Evolutionary conservation across 1,140 invertebrate genomes (phyloP).

Genomic region (Druon quercuslanigerum): DNA sequence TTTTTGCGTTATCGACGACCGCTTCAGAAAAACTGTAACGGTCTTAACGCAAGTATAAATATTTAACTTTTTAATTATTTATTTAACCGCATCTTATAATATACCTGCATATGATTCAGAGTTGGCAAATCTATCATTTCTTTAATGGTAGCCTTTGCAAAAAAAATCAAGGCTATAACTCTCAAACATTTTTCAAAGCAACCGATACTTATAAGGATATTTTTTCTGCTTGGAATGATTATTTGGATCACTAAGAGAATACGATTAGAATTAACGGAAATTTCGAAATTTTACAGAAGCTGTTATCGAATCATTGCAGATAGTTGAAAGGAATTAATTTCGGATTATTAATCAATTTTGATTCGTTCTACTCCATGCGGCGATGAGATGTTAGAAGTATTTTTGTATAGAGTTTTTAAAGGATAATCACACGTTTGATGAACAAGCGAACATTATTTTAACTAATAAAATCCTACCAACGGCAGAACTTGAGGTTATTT

Average conservation of each 20-base stretch:
- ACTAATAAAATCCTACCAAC: slow-evolving; percentile 29
- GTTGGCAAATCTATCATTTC: too few relatives aligned
- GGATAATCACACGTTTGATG: slow-evolving; percentile 29
- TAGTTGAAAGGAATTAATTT: slow-evolving; percentile 34
- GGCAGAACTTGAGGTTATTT: slow-evolving; percentile 56
- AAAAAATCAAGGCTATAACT: neutral
- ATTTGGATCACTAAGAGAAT: neutral
- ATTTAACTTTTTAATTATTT: slow-evolving; percentile 28
- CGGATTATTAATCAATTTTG: slow-evolving; percentile 5
- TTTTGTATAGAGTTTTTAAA: slow-evolving; percentile 33
- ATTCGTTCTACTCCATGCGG: neutral
- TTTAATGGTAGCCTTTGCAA: too few relatives aligned
- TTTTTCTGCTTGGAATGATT: neutral
- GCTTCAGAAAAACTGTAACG: neutral
- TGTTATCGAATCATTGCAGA: slow-evolving; percentile 14
- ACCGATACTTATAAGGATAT: slow-evolving; percentile 3
- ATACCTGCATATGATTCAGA: neutral
- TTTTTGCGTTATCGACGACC: slow-evolving; percentile 1
- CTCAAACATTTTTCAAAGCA: neutral
- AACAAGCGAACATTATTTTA: slow-evolving; percentile 27
- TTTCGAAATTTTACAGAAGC: slow-evolving; percentile 20
- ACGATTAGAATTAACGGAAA: neutral
- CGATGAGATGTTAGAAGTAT: slow-evolving; percentile 5
- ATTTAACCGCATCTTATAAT: slow-evolving; percentile 7
- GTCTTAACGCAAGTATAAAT: slow-evolving; percentile 13